phyloP scores from a whole-genome alignment of 2,888 invertebrate species.

The Eupithecia centaureata region DNA sequence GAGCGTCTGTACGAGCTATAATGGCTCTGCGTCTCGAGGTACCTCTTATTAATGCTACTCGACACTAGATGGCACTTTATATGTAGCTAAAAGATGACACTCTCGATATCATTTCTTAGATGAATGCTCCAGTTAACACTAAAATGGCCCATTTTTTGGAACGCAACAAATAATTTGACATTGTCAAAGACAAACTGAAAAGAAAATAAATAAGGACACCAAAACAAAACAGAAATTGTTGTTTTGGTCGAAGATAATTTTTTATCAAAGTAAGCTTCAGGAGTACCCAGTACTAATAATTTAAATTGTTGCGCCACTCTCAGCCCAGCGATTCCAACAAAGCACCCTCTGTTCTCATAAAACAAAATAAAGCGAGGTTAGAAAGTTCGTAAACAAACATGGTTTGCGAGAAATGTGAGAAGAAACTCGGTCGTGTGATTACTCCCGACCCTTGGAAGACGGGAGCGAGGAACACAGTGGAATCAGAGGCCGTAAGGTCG shows the following conservation, averaged over 20 bases:
- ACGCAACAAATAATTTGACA: background rate
- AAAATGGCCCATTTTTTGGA: background rate
- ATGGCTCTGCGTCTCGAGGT: background rate
- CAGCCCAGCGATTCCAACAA: background rate
- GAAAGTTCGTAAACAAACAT: constrained; percentile 69
- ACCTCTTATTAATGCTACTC: background rate
- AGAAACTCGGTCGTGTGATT: constrained; percentile 95
- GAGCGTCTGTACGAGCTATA: no score
- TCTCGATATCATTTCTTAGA: background rate
- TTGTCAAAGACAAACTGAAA: background rate
- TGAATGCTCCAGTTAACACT: background rate
- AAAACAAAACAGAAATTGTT: background rate
- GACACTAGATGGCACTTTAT: constrained; percentile 6
- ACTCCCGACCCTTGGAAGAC: constrained; percentile 99
- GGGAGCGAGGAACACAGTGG: constrained; percentile 95
- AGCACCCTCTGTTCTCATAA: background rate
- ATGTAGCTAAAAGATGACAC: background rate
- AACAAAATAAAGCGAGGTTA: constrained; percentile 25
- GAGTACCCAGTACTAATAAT: background rate
- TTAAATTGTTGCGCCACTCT: no score
- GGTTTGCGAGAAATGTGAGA: constrained; percentile 97
- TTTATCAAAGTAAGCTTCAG: background rate
- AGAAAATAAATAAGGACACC: background rate
- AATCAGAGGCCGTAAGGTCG: constrained; percentile 95
- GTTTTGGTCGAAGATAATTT: background rate